Evolutionary conservation across 2,888 invertebrate species (phyloP).

Genomic region (Conops quadrifasciatus): DNA sequence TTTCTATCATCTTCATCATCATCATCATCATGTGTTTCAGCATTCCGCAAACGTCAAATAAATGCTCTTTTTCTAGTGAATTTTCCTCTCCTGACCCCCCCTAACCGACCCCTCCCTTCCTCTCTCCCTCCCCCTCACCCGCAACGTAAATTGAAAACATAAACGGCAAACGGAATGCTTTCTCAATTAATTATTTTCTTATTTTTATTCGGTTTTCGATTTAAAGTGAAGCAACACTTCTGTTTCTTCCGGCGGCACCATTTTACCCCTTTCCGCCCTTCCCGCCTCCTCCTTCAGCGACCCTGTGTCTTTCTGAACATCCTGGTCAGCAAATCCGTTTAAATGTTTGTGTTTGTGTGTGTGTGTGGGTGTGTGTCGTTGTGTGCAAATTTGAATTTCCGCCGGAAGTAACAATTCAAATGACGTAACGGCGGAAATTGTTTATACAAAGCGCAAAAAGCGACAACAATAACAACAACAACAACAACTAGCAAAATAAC

Average conservation of each 20-base stretch:
- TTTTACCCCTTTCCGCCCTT: background rate
- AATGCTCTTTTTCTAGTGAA: constrained; percentile 18
- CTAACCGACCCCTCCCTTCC: background rate
- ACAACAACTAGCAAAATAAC: background rate
- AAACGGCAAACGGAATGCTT: constrained; percentile 39
- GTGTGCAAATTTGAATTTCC: constrained; percentile 49
- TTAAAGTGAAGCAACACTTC: constrained; percentile 26
- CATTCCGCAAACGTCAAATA: constrained; percentile 1
- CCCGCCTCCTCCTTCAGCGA: background rate
- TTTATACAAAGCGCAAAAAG: constrained; percentile 41
- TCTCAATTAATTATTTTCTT: constrained; percentile 46
- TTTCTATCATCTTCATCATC: background rate
- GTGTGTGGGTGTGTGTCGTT: background rate
- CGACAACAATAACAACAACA: background rate
- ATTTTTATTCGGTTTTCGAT: constrained; percentile 38
- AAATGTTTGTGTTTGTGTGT: constrained; percentile 16
- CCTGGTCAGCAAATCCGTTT: background rate
- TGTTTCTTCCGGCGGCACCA: background rate
- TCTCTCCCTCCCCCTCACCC: background rate
- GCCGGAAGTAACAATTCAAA: constrained; percentile 50
- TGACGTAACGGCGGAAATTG: constrained; percentile 50
- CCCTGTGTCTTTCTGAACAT: background rate
- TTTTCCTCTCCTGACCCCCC: too few species aligned
- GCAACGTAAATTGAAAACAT: background rate
- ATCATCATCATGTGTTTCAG: background rate